Conservation (phyloP, 2,888 invertebrate species). For the Stenchaetothrips biformis region DNA sequence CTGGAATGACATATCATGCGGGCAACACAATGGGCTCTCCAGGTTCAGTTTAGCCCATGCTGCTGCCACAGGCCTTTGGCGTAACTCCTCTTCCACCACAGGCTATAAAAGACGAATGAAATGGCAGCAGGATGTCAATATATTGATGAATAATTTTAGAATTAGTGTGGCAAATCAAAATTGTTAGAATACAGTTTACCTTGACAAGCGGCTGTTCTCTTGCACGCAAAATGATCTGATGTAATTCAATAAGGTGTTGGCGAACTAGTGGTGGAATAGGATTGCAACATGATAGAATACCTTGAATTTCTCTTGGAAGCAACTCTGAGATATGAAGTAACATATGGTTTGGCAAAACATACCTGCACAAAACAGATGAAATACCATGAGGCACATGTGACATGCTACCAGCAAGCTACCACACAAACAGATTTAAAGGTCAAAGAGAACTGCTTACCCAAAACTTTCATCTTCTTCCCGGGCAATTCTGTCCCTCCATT, state of each 20-base stretch:
- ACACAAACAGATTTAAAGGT: neutral
- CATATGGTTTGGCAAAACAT: conserved; percentile 95
- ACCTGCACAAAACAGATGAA: conserved; percentile 51
- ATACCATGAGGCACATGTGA: neutral
- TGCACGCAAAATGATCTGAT: conserved; percentile 64
- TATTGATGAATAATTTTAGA: neutral
- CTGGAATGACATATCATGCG: conserved; percentile 56
- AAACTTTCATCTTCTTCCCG: conserved; percentile 86
- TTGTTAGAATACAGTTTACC: conserved; percentile 36
- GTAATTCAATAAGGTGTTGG: conserved; percentile 55
- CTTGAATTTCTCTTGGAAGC: conserved; percentile 86
- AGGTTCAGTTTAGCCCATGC: conserved; percentile 46
- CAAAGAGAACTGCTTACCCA: conserved; percentile 51
- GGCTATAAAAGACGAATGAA: conserved; percentile 45
- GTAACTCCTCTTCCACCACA: conserved; percentile 48
- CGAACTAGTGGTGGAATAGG: conserved; percentile 79
- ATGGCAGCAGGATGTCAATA: conserved; percentile 5
- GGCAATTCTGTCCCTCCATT: conserved; percentile 84
- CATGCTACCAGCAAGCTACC: neutral
- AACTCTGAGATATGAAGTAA: conserved; percentile 81
- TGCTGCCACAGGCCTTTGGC: conserved; percentile 39
- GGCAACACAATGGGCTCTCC: conserved; percentile 55
- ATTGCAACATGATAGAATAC: conserved; percentile 86
- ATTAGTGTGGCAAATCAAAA: neutral
- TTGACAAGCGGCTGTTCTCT: conserved; percentile 63